Base-by-base conservation (phyloP, 92 coral and sea anemone species). In the Heteractis magnifica region DNA sequence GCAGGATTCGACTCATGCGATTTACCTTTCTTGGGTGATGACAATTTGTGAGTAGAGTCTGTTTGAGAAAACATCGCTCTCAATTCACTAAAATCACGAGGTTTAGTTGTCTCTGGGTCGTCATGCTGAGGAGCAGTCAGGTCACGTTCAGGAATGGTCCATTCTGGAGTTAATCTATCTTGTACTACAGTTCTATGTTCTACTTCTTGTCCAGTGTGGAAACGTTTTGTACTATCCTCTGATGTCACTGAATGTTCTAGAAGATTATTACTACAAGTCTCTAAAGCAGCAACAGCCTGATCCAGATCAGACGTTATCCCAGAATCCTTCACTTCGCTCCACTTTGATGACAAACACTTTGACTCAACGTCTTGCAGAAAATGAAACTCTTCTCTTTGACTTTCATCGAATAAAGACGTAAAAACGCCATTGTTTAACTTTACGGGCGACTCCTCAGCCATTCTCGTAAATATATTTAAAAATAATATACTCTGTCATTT, bases 1-100 rank as follows among this genome's bases (percentile, higher is more conserved):
- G 64, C 87, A 18, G 89, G 87, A 7, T 90, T 74, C 6, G 88
- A 82, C 23, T 86, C 89, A 50, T 87, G 85, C 59, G 78, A 71
- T 10, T 52, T 55, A 21, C 79, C 60, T 44, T 75, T 50, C 48
- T 72, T 82, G 9, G 72, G 51, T 6, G 71, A 12, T 4, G 71
- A 62, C 51, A 41, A 26, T 10, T 52, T 77, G 23, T 72, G 86
- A 6, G 15, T 14, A 23, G 23, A 6, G 14, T 16, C 51, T 75
- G 51, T 60, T 55, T 55, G 53, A 8, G 79, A 53, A 49, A 82
- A 82, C 62, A 82, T 52, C 5, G 79, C 79, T 75, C 72, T 72
- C 19, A 82, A 48, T 75, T 56, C 79, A 82, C 72, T 82, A 73
- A 82, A 82, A 59, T 59, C 72, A 41, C 82, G 82, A 23, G 79